These are phyloP conservation scores for Orientallactaga sibirica DNA, from an alignment of 2,797 vertebrate genomes.

Conservation along the genomic window DNA sequence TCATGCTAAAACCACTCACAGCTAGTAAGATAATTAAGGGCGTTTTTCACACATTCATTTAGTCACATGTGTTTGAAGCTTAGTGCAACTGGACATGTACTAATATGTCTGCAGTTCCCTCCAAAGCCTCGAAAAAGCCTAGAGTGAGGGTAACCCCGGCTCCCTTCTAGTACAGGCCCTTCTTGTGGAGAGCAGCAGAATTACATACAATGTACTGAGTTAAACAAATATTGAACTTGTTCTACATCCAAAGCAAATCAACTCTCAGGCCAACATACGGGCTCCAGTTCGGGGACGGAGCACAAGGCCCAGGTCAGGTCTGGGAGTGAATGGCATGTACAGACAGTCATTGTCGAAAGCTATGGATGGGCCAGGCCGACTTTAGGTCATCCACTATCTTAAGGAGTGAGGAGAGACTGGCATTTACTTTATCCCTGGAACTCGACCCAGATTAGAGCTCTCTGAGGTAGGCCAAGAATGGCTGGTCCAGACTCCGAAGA, in stretches of 20 bases:
- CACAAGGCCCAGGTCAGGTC: slow-evolving; percentile 21
- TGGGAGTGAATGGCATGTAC: slow-evolving; percentile 1
- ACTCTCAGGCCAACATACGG: slow-evolving; percentile 71
- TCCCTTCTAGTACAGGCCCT: not conserved
- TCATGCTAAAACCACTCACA: not conserved
- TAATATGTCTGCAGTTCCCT: not conserved
- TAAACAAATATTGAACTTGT: slow-evolving; percentile 83
- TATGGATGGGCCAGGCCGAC: not conserved
- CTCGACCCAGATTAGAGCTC: not conserved
- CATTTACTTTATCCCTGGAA: slow-evolving; percentile 20
- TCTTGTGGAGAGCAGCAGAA: slow-evolving; percentile 38
- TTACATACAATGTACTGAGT: slow-evolving; percentile 70
- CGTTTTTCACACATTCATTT: not conserved
- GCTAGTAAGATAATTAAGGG: slow-evolving; percentile 18
- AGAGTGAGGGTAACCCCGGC: not conserved
- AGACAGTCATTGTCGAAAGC: slow-evolving; percentile 1
- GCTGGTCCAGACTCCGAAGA: not conserved
- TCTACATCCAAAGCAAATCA: slow-evolving; percentile 76
- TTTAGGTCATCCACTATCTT: not conserved
- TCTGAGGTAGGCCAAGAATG: not conserved
- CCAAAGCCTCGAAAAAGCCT: slow-evolving; percentile 10
- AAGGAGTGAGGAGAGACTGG: not conserved
- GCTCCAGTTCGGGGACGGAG: slow-evolving; percentile 53
- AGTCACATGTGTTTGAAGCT: slow-evolving; percentile 5
- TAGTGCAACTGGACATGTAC: not conserved